These are phyloP conservation scores for Rhabdomys pumilio DNA, from an alignment of 2,797 vertebrate species.

Conservation along the genomic window DNA sequence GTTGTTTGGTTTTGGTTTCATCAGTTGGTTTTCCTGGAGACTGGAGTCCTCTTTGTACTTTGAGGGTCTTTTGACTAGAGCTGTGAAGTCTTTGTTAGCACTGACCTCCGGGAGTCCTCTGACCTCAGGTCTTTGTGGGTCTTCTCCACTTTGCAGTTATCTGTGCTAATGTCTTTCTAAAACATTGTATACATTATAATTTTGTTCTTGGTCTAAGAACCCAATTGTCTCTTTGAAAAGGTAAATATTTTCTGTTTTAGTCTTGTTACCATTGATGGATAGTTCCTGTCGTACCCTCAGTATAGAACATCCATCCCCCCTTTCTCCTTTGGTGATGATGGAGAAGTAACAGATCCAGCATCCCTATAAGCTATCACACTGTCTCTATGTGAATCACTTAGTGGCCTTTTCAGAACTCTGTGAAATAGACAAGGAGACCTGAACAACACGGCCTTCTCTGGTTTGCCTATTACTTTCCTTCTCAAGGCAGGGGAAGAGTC, in stretches of 20 bases:
- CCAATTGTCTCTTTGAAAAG: not conserved
- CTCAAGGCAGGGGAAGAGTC: not conserved
- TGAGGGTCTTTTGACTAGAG: not conserved
- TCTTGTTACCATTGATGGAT: not conserved
- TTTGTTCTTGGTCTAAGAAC: not conserved
- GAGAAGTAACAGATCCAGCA: not conserved
- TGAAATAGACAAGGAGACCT: not conserved
- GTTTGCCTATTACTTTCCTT: not conserved
- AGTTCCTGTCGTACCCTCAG: not conserved
- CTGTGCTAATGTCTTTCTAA: conserved; percentile 35
- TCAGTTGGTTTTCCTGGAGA: conserved; percentile 15
- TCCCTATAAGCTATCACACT: not conserved
- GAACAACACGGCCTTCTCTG: not conserved
- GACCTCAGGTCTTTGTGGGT: not conserved
- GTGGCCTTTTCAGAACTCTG: not conserved
- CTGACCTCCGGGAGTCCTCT: not conserved
- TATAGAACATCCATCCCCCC: not conserved
- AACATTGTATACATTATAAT: not conserved
- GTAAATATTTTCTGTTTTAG: conserved; percentile 14
- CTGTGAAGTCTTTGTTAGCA: not conserved
- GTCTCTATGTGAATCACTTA: not conserved
- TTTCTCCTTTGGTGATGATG: not conserved
- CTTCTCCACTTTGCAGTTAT: not conserved
- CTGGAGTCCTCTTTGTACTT: not conserved
- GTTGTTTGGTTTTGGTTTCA: not conserved